These are phyloP conservation scores for Ormyrus pomaceus DNA, from an alignment of 2,888 invertebrate species.

Conservation along the genomic window DNA sequence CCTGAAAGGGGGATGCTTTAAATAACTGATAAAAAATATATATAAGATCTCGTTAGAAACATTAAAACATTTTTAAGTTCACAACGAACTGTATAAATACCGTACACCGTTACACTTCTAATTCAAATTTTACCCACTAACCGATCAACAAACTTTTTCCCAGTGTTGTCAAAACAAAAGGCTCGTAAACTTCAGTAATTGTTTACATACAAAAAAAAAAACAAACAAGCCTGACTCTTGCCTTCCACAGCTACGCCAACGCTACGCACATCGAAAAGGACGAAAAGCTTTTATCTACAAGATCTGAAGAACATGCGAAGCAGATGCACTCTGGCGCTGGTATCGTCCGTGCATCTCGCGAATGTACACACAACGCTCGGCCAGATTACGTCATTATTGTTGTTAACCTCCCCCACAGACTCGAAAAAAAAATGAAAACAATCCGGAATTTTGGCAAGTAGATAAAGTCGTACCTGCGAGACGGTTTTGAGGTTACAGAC, in stretches of 20 bases:
- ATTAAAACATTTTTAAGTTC: too few relatives aligned
- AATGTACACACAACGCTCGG: neutral
- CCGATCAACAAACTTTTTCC: too few relatives aligned
- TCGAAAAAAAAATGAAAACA: neutral
- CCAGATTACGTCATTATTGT: slow-evolving; percentile 50
- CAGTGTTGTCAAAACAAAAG: neutral
- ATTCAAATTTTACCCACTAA: too few relatives aligned
- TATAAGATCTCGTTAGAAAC: too few relatives aligned
- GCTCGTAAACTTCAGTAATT: neutral
- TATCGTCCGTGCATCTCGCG: slow-evolving; percentile 7
- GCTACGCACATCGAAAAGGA: neutral
- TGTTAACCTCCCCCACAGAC: slow-evolving; percentile 16
- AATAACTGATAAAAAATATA: too few relatives aligned
- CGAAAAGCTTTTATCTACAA: neutral
- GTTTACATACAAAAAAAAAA: neutral
- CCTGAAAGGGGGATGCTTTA: too few relatives aligned
- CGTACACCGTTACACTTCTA: too few relatives aligned
- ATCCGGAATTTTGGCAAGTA: neutral
- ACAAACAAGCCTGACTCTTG: neutral
- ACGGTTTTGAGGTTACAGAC: neutral
- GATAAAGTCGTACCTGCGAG: slow-evolving; percentile 33
- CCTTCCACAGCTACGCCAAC: neutral
- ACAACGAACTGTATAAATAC: too few relatives aligned
- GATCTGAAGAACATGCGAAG: neutral
- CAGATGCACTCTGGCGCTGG: neutral